Conservation (phyloP, 2,113 vertebrate genomes). For the Rhodinocichla rosea region DNA sequence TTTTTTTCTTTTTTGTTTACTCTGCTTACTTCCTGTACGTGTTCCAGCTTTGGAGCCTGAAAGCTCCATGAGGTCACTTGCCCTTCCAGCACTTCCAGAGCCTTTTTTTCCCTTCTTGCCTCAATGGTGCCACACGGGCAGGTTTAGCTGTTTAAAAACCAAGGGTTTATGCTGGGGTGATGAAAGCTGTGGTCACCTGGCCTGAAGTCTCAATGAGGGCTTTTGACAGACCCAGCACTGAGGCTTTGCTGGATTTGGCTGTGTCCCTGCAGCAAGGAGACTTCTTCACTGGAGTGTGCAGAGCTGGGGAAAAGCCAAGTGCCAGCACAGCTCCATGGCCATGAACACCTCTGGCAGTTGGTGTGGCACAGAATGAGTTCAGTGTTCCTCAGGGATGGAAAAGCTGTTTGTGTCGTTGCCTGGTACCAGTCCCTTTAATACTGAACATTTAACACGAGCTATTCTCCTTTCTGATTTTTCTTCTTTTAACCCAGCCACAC, state of each 20-base stretch:
- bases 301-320: neutral
- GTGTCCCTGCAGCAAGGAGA: neutral
- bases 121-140: fast-evolving
- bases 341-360: fast-evolving
- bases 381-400: neutral
- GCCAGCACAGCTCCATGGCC: neutral
- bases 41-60: neutral
- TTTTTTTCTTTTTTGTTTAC: neutral
- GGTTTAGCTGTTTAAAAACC: neutral
- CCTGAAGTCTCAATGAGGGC: neutral
- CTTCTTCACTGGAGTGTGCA: neutral
- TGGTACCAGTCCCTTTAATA: neutral
- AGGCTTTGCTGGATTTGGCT: neutral
- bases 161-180: neutral
- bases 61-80: neutral
- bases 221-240: neutral
- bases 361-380: neutral
- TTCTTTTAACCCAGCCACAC: neutral
- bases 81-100: neutral
- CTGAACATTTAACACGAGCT: neutral
- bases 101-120: neutral
- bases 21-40: neutral
- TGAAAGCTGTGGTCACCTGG: neutral
- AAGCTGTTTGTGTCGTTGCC: neutral
- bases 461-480: neutral